Base-by-base conservation (phyloP, 2,797 vertebrate species). In the Halcyon smyrnensis region DNA sequence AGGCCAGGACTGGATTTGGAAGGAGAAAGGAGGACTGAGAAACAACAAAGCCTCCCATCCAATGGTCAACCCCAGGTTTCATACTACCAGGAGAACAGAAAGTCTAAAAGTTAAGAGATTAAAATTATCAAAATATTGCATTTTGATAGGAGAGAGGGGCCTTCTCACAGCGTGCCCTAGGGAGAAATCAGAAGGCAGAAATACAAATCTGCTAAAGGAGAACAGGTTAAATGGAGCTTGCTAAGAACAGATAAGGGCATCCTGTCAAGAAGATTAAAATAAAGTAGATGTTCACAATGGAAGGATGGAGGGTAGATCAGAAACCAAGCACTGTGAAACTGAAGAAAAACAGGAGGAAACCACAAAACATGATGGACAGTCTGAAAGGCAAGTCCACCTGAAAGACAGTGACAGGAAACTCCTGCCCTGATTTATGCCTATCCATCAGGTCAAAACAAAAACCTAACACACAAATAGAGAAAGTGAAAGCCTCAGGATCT, bases 181-280 rank as follows among this genome's bases (percentile, higher is more conserved):
- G 3, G 39, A 82, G 80, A 79, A 79, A 74, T 14, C 3, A 1
- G 53, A 51, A 89, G 41, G 91, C 71, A 87, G 67, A 92, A 95
- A 93, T 41, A 95, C 41, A 83, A 62, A 90, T 41, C 81, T 73
- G 84, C 64, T 90, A 68, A 87, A 68, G 86, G 78, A 90, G 84
- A 51, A 23, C 1, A 3, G 60, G 84, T 62, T 85, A 92, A 95
- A 93, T 83, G 71, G 48, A 82, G 81, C 95, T 96, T 93, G 70
- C 56, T 68, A 92, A 74, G 75, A 93, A 89, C 64, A 93, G 90
- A 64, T 95, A 90, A 94, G 74, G 93, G 36, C 24, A 84, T 77
- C 54, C 95, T 94, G 89, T 96, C 96, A 95, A 80, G 84, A 64
- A 89, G 78, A 95, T 87, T 83, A 94, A 96, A 96, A 96, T 92